phyloP scores from a whole-genome alignment of 2,888 invertebrate genomes.

The Cinara cedri region DNA sequence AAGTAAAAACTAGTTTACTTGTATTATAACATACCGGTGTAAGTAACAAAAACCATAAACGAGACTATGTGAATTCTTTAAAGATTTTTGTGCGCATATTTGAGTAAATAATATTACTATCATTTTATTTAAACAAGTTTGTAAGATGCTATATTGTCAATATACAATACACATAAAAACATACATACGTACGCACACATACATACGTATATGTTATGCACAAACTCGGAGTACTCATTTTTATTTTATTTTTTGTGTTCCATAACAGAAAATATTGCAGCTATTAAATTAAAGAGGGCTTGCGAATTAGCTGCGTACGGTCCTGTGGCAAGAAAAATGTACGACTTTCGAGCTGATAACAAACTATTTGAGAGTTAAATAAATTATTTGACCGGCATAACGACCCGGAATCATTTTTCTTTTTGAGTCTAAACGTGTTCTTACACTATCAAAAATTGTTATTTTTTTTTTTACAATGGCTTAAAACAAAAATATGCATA shows the following conservation, averaged over 20 bases:
- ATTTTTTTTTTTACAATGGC: background rate
- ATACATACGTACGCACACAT: too few species aligned
- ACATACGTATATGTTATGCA: background rate
- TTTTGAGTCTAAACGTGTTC: background rate
- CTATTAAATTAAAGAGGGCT: constrained; percentile 14
- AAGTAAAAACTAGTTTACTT: too few species aligned
- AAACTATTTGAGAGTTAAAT: constrained; percentile 11
- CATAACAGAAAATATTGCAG: background rate
- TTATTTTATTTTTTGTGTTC: background rate
- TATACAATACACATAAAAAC: background rate
- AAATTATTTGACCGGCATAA: constrained; percentile 15
- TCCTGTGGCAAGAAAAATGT: constrained; percentile 4
- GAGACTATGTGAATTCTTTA: background rate
- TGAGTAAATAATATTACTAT: constrained; percentile 5
- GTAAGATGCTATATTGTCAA: constrained; percentile 10
- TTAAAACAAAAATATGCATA: background rate
- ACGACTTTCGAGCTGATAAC: constrained; percentile 25
- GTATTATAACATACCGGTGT: too few species aligned
- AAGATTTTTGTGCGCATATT: background rate
- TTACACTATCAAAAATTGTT: background rate
- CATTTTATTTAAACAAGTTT: constrained; percentile 15
- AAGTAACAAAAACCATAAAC: background rate
- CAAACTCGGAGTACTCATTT: background rate
- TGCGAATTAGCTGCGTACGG: constrained; percentile 10
- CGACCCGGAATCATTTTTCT: constrained; percentile 11